Evolutionary conservation across 1,140 invertebrate species (phyloP), one percentile per base, ranked within the genome.

Genomic region (Penaeus chinensis): DNA sequence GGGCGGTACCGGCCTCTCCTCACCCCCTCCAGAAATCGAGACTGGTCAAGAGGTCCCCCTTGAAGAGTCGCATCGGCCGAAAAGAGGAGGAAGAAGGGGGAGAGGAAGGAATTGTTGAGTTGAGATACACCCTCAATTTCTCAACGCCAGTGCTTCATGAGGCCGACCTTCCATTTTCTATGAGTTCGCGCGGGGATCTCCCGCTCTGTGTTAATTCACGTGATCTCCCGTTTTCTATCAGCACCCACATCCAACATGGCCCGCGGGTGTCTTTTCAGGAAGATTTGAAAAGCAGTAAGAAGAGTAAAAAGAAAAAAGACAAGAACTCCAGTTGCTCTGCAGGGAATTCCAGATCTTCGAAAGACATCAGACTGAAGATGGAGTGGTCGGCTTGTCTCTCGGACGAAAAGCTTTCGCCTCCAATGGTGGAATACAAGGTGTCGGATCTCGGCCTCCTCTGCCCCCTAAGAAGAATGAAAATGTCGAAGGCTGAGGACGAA

Each of bases 111-210:
- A 89, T 89, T 24, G 84, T 89, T 66, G 88, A 89, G 27, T 79
- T 89, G 13, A 80, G 83, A 22, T 89, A 89, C 27, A 89, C 88
- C 1, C 62, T 89, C 2, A 89, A 89, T 62, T 89, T 89, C 79
- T 89, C 83, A 18, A 89, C 88, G 3, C 88, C 88, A 3, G 78
- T 89, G 18, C 62, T 89, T 22, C 83, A 89, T 37, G 88, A 81
- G 47, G 86, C 82, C 11, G 86, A 87, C 71, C 80, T 87, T 18
- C 86, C 86, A 0, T 87, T 87, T 61, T 87, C 80, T 62, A 82
- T 87, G 18, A 87, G 86, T 69, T 78, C 80, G 20, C 86, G 82
- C 61, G 54, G 54, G 11, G 54, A 54, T 16, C 54, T 54, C 54
- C 54, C 54, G 8, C 54, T 54, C 0, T 54, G 54, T 54, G 86